Conservation (phyloP, 1,140 invertebrate species). For the Drosophila oshimai region DNA sequence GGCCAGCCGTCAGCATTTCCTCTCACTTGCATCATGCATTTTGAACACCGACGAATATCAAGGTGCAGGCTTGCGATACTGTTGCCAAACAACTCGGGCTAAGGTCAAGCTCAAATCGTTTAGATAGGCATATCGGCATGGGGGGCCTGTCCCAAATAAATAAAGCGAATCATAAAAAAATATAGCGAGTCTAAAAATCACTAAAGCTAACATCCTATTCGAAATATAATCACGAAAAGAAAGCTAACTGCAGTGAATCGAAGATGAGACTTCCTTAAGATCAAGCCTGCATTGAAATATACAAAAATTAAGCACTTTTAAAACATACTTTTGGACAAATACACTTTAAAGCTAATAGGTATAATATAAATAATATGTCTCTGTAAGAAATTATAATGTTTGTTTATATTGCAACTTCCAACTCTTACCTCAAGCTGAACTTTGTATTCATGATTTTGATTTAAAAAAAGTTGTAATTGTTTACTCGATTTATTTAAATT, state of each 20-base stretch:
- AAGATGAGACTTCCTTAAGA: neutral
- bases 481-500: too few relatives aligned
- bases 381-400: too few relatives aligned
- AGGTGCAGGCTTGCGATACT: slow-evolving; percentile 3
- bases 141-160: slow-evolving; percentile 46
- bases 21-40: slow-evolving; percentile 34
- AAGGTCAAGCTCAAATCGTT: slow-evolving; percentile 29
- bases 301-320: neutral
- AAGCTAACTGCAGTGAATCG: neutral
- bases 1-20: slow-evolving; percentile 19
- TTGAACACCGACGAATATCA: neutral
- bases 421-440: too few relatives aligned
- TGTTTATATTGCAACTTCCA: too few relatives aligned
- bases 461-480: too few relatives aligned
- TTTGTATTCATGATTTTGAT: too few relatives aligned
- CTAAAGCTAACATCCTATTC: slow-evolving; percentile 16
- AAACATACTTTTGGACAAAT: too few relatives aligned
- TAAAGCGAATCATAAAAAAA: slow-evolving; percentile 9
- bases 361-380: too few relatives aligned
- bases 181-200: neutral
- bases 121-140: slow-evolving; percentile 3
- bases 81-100: slow-evolving; percentile 1
- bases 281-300: too few relatives aligned
- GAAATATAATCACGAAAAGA: slow-evolving; percentile 18
- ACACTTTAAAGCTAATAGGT: too few relatives aligned